phyloP scores from a whole-genome alignment of 2,888 invertebrate genomes.

The Mechanitis messenoides region DNA sequence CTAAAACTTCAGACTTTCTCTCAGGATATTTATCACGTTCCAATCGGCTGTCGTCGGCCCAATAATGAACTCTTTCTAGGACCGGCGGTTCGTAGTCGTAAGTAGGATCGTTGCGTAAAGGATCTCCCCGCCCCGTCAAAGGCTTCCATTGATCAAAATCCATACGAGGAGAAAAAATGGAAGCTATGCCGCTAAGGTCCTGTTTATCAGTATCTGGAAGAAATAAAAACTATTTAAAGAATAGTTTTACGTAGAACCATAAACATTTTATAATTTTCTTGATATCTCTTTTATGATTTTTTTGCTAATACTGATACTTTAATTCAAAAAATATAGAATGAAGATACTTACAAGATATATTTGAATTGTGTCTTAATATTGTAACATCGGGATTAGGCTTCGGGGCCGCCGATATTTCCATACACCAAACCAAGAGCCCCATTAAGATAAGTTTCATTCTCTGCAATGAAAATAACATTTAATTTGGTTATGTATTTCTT shows the following conservation, averaged over 20 bases:
- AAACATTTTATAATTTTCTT: too few relatives aligned
- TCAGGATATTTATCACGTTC: slow-evolving; percentile 71
- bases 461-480: slow-evolving; percentile 30
- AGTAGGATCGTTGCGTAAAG: slow-evolving; percentile 88
- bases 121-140: slow-evolving; percentile 85
- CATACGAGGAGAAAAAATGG: slow-evolving; percentile 83
- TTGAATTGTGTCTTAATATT: slow-evolving; percentile 32
- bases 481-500: too few relatives aligned
- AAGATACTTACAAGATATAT: slow-evolving; percentile 33
- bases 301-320: too few relatives aligned
- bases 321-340: neutral
- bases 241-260: neutral
- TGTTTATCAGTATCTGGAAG: slow-evolving; percentile 52
- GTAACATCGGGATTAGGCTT: slow-evolving; percentile 26
- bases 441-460: slow-evolving; percentile 25
- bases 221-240: neutral
- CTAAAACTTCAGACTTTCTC: slow-evolving; percentile 82
- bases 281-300: too few relatives aligned
- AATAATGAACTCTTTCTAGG: slow-evolving; percentile 86
- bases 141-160: slow-evolving; percentile 92
- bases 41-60: slow-evolving; percentile 81
- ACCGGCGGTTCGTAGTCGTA: slow-evolving; percentile 91
- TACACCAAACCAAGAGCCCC: slow-evolving; percentile 27
- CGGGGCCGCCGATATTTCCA: slow-evolving; percentile 28
- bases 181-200: slow-evolving; percentile 45